phyloP scores from a whole-genome alignment of 2,888 invertebrate species.

The Bellardia bayeri region DNA sequence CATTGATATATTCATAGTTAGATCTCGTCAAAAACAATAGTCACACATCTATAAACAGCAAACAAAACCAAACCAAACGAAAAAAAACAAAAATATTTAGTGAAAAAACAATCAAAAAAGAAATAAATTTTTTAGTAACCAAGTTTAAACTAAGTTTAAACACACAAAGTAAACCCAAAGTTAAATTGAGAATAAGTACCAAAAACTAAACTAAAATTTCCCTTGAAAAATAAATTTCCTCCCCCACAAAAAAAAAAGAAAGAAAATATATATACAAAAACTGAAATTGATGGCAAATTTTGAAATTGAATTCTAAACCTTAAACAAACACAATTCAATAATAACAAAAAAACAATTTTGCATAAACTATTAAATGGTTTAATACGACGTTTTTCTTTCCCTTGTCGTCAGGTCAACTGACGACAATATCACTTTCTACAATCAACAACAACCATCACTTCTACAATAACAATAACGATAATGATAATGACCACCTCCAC shows the following conservation, averaged over 20 bases:
- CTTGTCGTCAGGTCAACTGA: constrained; percentile 85
- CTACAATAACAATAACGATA: constrained; percentile 77
- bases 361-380: constrained; percentile 80
- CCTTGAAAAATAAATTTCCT: constrained; percentile 25
- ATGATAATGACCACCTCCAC: constrained; percentile 75
- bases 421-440: constrained; percentile 83
- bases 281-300: constrained; percentile 71
- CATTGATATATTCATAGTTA: constrained; percentile 14
- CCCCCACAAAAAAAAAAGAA: constrained; percentile 41
- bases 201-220: constrained; percentile 46
- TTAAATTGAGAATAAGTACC: constrained; percentile 71
- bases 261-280: constrained; percentile 28
- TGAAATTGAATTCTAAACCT: constrained; percentile 74
- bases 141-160: constrained; percentile 66
- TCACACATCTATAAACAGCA: constrained; percentile 17
- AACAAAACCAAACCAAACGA: not conserved
- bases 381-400: constrained; percentile 85
- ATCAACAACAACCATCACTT: constrained; percentile 76
- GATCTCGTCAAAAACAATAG: constrained; percentile 13
- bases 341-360: constrained; percentile 55
- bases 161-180: constrained; percentile 70
- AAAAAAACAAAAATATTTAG: constrained; percentile 38
- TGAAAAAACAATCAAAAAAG: constrained; percentile 80
- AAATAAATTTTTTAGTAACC: constrained; percentile 78
- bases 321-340: constrained; percentile 23